These are phyloP conservation scores for Papio anubis DNA, from an alignment of 2,113 vertebrate genomes.

Conservation along the genomic window DNA sequence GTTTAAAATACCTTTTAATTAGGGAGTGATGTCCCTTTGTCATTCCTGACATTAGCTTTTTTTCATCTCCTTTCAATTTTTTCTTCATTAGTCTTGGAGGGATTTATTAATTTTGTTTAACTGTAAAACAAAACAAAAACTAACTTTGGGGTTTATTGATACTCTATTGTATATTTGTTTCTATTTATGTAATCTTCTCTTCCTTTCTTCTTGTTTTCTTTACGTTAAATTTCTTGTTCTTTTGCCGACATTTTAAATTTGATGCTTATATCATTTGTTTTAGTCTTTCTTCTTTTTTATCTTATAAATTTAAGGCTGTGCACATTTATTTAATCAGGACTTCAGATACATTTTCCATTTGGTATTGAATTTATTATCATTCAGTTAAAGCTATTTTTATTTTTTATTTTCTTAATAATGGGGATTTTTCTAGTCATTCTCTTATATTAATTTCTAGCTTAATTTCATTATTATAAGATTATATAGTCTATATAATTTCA, in stretches of 20 bases:
- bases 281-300: neutral
- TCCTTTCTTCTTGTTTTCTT: neutral
- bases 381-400: neutral
- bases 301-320: neutral
- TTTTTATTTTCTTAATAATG: neutral
- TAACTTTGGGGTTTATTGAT: neutral
- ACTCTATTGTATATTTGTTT: neutral
- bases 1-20: neutral
- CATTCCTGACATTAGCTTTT: neutral
- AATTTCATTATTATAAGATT: neutral
- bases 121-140: neutral
- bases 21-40: neutral
- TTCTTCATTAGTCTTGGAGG: neutral
- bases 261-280: neutral
- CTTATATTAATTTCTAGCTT: neutral
- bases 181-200: neutral
- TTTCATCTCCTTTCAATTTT: neutral
- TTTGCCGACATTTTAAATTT: neutral
- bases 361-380: neutral
- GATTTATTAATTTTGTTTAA: neutral
- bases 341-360: neutral
- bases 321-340: neutral
- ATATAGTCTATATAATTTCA: neutral
- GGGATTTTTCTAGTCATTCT: neutral
- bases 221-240: neutral